Percentiles rank a stretch among this genome's conserved stretches.
These are phyloP conservation scores for Agrilus biguttatus DNA, from an alignment of 2,888 invertebrate genomes.

Conservation along the genomic window DNA sequence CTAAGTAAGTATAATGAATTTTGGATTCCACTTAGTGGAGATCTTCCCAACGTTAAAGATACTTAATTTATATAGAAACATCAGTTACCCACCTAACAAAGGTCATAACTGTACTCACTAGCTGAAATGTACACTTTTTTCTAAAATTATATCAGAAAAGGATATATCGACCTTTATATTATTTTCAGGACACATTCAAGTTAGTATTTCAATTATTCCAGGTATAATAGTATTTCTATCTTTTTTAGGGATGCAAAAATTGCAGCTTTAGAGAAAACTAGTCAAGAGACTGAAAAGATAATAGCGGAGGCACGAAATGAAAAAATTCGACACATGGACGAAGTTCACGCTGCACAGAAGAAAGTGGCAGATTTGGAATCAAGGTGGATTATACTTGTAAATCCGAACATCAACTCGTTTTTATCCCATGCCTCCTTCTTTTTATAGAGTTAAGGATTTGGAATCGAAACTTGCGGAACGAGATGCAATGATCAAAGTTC, in stretches of 20 bases:
- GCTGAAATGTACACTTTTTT: too few relatives aligned
- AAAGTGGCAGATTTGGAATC: slow-evolving; percentile 75
- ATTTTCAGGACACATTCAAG: too few relatives aligned
- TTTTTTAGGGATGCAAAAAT: slow-evolving; percentile 62
- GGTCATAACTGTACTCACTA: too few relatives aligned
- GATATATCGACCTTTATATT: too few relatives aligned
- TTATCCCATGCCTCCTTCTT: neutral
- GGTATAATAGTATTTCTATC: neutral
- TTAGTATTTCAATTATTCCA: too few relatives aligned
- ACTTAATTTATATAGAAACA: too few relatives aligned
- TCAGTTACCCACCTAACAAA: too few relatives aligned
- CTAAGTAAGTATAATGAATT: slow-evolving; percentile 37
- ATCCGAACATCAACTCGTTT: neutral
- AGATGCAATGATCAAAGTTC: slow-evolving; percentile 79
- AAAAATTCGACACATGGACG: slow-evolving; percentile 79
- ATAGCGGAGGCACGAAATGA: slow-evolving; percentile 77
- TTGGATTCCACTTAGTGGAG: slow-evolving; percentile 3
- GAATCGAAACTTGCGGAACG: slow-evolving; percentile 79
- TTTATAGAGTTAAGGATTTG: slow-evolving; percentile 57
- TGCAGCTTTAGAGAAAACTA: slow-evolving; percentile 69
- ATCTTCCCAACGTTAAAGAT: too few relatives aligned
- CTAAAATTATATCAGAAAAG: too few relatives aligned
- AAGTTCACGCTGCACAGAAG: slow-evolving; percentile 71
- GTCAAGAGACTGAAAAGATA: slow-evolving; percentile 68
- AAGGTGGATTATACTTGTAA: slow-evolving; percentile 36